Base-by-base conservation (phyloP, 2,888 invertebrate species). In the Drosophila setosimentum region DNA sequence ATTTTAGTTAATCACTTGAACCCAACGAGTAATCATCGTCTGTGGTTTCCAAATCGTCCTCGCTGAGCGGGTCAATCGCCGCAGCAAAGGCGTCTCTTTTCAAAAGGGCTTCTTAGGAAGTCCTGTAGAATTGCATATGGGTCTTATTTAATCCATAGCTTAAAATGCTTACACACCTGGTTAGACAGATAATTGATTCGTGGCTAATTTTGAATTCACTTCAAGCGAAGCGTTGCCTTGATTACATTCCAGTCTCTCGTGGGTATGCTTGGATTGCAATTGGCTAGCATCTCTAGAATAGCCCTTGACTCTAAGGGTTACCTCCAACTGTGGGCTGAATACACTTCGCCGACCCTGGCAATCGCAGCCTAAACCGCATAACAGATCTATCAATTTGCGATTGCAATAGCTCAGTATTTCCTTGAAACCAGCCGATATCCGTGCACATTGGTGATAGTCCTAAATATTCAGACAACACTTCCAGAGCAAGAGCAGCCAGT, bases 391-490 rank as follows among this genome's bases (percentile, higher is more conserved):
- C n/a, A 24, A 49, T 53, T 42, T 29, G 61, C 71, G 49, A 57
- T 65, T 24, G 65, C 64, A 37, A 42, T 2, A 65, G 18, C 11
- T 76, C 76, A 4, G 32, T 61, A n/a, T 33, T 61, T 16, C 57
- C 64, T 49, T 76, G 71, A 49, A 76, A 70, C 64, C 64, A 76
- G 8, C 76, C 64, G 0, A 60, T 60, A n/a, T 76, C 64, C 18
- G 35, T 42, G 51, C 76, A 69, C 6, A 11, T 49, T 11, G 63
- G 69, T 6, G 74, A 76, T 3, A 35, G 51, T 27, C 73, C 73
- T 40, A 59, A 59, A n/a, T 63, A 40, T 18, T 75, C 76, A 16
- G 48, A 59, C 42, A 60, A n/a, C 30, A 60, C 60, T 21, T 64
- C 60, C 7, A 69, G 18, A 21, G 63, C 59, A 24, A 69, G 51